Base-by-base conservation (phyloP, 30 jellyfish, hydroid and myxozoan species). In the Phacellophora camtschatica region DNA sequence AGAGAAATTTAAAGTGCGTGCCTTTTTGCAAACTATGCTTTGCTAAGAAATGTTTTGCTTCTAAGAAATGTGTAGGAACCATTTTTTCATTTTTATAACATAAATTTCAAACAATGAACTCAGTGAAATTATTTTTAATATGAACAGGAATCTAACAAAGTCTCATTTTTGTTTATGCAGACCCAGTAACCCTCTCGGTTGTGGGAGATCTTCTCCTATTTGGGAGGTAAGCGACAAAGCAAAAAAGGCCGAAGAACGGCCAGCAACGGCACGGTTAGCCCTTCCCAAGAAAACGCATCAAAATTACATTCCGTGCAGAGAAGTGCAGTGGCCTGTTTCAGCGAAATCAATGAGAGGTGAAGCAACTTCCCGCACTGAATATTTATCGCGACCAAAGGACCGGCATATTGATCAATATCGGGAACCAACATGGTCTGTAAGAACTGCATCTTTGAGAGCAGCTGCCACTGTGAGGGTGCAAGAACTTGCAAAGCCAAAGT, bases 191-290 rank as follows among this genome's bases (percentile, higher is more conserved):
- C 89, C 87, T 30, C 96, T 92, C 50, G 98, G 96, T 6, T 92
- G 98, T 66, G 98, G 98, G 30, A 49, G 98, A 34, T 85, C 98
- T 2, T 92, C 98, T 0, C 95, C 98, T 1, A 85, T 92, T 19
- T 92, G 98, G 98, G 95, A 56, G 7, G 94, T 92, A 18, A 85
- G 95, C 58, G 84, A 63, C 18, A 71, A 71, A 1, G 96, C 96
- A 7, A 80, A 80, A 76, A 64, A 27, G 32, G 92, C 92, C n/a
- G 48, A 28, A 16, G 92, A 53, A 25, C 65, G 89, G 49, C 83
- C 75, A 18, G 65, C 70, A 9, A 70, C 74, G 1, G 57, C 48
- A 39, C 85, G 82, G 42, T 74, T 92, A 9, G 88, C 98, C 16
- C 33, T 32, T 33, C 95, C 98, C n/a, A 92, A 84, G 66, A 50